Conservation (phyloP, 2,888 invertebrate species). For the Pristionchus entomophagus region DNA sequence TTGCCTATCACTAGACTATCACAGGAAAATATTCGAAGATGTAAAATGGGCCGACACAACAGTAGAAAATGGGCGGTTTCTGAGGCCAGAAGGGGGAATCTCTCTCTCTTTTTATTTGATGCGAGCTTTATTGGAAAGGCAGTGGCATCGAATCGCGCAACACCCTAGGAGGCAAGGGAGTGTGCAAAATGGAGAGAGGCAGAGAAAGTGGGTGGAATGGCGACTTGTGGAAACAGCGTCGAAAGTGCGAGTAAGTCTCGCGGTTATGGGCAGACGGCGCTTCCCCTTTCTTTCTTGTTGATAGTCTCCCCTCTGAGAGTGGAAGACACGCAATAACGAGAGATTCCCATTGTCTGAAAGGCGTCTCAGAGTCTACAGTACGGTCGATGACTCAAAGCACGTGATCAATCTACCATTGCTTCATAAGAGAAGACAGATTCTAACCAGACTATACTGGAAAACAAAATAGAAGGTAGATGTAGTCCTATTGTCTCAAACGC, state of each 20-base stretch:
- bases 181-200: neutral
- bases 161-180: neutral
- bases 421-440: no score
- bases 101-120: conserved; percentile 7
- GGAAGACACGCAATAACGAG: neutral
- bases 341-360: no score
- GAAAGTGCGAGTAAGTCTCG: neutral
- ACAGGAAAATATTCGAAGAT: no score
- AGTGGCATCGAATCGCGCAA: neutral
- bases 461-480: no score
- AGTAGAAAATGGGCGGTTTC: conserved; percentile 24
- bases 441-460: no score
- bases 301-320: conserved; percentile 25
- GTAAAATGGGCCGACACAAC: no score
- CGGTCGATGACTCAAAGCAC: no score
- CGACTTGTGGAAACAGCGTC: neutral
- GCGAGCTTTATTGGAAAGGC: conserved; percentile 15
- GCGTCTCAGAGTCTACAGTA: no score
- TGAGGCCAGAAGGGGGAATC: neutral
- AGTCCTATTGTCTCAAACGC: no score
- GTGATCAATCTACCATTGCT: no score
- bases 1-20: no score
- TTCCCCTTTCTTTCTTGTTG: neutral
- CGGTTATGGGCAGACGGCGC: neutral
- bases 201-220: neutral